Evolutionary conservation across 2,888 invertebrate species (phyloP).

Genomic region (Eumacrocentrus americanus): DNA sequence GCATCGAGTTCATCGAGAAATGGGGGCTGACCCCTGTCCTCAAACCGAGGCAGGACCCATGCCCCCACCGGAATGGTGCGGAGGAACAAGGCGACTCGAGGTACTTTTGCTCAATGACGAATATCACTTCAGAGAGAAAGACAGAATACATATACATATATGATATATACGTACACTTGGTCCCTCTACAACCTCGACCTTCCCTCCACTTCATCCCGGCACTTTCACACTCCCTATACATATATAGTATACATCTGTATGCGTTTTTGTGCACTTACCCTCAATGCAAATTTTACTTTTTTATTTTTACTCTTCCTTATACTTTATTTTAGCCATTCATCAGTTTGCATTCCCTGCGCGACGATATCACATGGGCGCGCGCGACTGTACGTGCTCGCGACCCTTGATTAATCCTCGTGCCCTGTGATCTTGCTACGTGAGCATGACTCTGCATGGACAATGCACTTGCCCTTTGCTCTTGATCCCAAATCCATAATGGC

Average conservation of each 20-base stretch:
- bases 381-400: background rate
- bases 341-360: background rate
- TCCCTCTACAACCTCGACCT: background rate
- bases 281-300: background rate
- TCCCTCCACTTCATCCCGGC: too few relatives aligned
- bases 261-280: background rate
- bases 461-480: background rate
- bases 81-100: conserved; percentile 76
- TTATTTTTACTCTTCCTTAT: background rate
- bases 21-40: conserved; percentile 98
- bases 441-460: background rate
- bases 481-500: background rate
- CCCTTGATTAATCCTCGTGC: background rate
- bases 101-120: conserved; percentile 60
- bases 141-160: background rate
- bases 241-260: background rate
- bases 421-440: background rate
- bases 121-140: background rate
- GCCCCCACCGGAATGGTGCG: conserved; percentile 76
- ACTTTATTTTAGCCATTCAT: background rate
- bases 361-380: background rate
- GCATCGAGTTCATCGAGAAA: conserved; percentile 96
- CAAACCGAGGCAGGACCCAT: conserved; percentile 92
- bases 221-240: background rate
- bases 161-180: background rate